A percentile compares a stretch with the other conserved stretches of the same genome.
phyloP scores from a whole-genome alignment of 2,113 vertebrate species.

The Chinchilla lanigera region DNA sequence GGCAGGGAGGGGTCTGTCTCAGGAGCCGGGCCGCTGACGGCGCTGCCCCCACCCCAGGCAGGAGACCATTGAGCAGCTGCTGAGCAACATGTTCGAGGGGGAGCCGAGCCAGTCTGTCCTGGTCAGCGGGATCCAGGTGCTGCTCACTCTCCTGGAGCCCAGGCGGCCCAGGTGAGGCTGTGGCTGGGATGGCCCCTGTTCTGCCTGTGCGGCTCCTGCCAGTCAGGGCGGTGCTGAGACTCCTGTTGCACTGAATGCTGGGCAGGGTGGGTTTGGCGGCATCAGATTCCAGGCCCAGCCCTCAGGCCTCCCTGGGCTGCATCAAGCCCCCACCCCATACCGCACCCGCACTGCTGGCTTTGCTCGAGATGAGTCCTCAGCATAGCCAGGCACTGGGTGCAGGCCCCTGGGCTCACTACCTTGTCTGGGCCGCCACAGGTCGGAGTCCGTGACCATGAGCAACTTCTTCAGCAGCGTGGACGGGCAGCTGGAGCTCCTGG shows the following conservation, averaged over 20 bases:
- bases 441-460: constrained; percentile 78
- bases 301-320: neutral
- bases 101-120: constrained; percentile 83
- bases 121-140: constrained; percentile 85
- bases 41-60: constrained; percentile 73
- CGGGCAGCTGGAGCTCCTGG: constrained; percentile 84
- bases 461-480: constrained; percentile 85
- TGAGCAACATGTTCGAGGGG: constrained; percentile 86
- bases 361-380: rapidly evolving
- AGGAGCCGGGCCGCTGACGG: neutral
- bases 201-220: neutral
- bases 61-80: constrained; percentile 86
- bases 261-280: neutral
- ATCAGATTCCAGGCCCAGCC: rapidly evolving
- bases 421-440: constrained; percentile 55
- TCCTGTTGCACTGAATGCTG: neutral
- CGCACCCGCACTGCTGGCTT: neutral
- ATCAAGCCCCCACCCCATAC: neutral
- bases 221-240: no score
- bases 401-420: rapidly evolving
- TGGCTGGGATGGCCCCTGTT: no score
- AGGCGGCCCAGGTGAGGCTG: constrained; percentile 81
- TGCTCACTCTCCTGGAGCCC: constrained; percentile 85
- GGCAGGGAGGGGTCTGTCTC: rapidly evolving
- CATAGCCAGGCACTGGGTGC: rapidly evolving